Base-by-base conservation (phyloP, 2,797 vertebrate genomes). In the Sebastes wilsoni region DNA sequence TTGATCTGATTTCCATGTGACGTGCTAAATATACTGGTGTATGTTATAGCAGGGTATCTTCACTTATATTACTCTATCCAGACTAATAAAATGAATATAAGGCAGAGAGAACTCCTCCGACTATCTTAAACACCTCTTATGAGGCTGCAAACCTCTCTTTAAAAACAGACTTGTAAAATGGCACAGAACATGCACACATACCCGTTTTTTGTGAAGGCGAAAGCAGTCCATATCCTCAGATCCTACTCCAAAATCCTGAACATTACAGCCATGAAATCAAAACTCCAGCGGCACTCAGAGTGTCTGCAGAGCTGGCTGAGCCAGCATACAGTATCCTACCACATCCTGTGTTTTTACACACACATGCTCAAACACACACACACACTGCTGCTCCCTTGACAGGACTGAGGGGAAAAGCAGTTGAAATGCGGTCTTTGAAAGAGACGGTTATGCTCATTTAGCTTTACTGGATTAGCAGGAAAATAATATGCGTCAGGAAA, bases 291-390 rank as follows among this genome's bases (percentile, higher is more conserved):
- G 89, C 81, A 88, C 69, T 90, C 85, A 65, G 82, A 87, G 82
- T 88, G 87, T 93, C 83, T 93, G 90, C 83, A 82, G 82, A 90
- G 88, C 90, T 81, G 91, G 79, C 93, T 92, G 88, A 94, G 90
- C 87, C 89, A 94, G 93, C 91, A 91, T 92, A 92, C 88, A 91
- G 85, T 92, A 88, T 89, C 85, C 93, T 90, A 92, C 93, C 94
- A 95, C 94, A 95, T 95, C 93, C 94, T 94, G 94, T 93, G 84
- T 93, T 90, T 88, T 81, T 86, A 75, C 81, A 75, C 82, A 81
- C 72, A 52, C 66, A 62, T 9, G 27, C 42, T 71, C 72, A 65
- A 58, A 75, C 66, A 77, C 74, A 72, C 79, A 82, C 82, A 59
- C 54, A 72, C 78, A 64, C 62, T 18, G 60, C 86, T 88, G 83